Evolutionary conservation across 2,888 invertebrate species (phyloP), one percentile per base, ranked within the genome.

Genomic region (Andrena haemorrhoa): DNA sequence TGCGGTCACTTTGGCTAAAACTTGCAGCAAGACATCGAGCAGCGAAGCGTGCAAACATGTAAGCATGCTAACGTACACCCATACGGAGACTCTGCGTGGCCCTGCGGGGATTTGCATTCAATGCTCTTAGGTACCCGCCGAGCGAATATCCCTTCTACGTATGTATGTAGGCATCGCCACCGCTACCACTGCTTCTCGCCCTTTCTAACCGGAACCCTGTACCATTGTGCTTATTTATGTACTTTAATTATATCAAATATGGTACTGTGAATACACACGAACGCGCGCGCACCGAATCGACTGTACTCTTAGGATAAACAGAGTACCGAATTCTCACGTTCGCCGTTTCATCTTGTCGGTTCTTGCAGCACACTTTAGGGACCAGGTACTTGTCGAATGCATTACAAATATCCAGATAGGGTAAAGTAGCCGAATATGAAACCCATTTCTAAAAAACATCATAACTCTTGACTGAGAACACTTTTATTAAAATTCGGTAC

Each of bases 211-310:
- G 82, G 88, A 81, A 81, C 89, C 93, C 90, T 93, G 92, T 93
- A 92, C 93, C 93, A 93, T 93, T 93, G 93, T 93, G 91, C 91
- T 93, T 93, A 92, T 93, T 93, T 93, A 92, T 92, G 92, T 91
- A 91, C 92, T 93, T 93, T 93, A 93, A 93, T 93, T 93, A 92
- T 93, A 92, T 93, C 93, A 91, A 93, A 93, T 93, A 93, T 91
- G 93, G 93, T 92, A 91, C 86, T 33, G 47, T 66, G 71, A 47
- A 23, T 20, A 47, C 29, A 90, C 89, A 84, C 79, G 73, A 82
- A 82, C 75, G 47, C 58, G 51, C 29, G 26, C 49, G 26, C 51
- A 10, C n/a, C 47, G 16, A 61, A 61, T 31, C 71, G 12, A 33
- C 23, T 2, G 23, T 41, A 61, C 5, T 31, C 26, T 2, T 8